These are phyloP conservation scores for Nemopilema nomurai DNA, from an alignment of 30 jellyfish, hydroid and myxozoan genomes.

Conservation along the genomic window DNA sequence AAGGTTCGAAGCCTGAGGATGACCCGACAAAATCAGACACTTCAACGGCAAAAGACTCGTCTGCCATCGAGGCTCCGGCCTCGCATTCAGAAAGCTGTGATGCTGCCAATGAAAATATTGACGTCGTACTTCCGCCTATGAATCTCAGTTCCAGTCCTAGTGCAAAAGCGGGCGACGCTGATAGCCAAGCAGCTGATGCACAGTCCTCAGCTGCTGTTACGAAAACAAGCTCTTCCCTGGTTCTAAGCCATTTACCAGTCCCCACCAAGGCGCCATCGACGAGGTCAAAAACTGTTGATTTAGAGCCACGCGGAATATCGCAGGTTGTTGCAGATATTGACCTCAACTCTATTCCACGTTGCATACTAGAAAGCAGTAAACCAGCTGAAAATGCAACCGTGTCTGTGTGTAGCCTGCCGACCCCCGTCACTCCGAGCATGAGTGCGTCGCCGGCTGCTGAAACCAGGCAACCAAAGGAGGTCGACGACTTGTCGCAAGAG, in stretches of 20 bases:
- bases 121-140: not conserved
- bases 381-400: not conserved
- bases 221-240: conserved; percentile 28
- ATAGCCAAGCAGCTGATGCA: not conserved
- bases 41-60: not conserved
- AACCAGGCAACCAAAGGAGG: not conserved
- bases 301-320: conserved; percentile 71
- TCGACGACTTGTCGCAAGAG: not conserved
- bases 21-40: no score
- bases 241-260: conserved; percentile 3
- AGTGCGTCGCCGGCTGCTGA: not conserved
- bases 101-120: not conserved
- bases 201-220: conserved; percentile 17
- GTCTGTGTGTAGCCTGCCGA: not conserved
- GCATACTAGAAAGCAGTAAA: conserved; percentile 5
- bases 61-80: not conserved
- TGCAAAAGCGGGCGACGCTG: not conserved
- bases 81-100: not conserved
- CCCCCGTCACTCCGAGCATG: not conserved
- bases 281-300: conserved; percentile 48
- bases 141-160: conserved; percentile 1
- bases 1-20: not conserved
- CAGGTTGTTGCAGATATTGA: conserved; percentile 69
- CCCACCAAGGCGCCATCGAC: conserved; percentile 4
- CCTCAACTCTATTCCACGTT: conserved; percentile 42